Base-by-base conservation (phyloP, 2,797 vertebrate species). In the Danio tinwini region DNA sequence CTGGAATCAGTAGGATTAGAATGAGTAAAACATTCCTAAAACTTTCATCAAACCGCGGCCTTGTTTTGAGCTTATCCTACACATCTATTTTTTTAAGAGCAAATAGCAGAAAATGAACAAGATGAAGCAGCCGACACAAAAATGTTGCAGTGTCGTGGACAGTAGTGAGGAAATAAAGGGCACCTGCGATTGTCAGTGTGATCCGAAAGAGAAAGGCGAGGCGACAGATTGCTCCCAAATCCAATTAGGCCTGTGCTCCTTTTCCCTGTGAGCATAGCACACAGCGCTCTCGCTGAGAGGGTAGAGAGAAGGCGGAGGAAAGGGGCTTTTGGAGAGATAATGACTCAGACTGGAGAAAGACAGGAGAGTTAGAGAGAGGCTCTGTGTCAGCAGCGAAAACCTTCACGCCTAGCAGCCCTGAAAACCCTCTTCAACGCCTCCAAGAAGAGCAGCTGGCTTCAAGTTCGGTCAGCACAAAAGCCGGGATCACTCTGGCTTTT, bases 211-310 rank as follows among this genome's bases (percentile, higher is more conserved):
- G 59, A 82, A 78, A 9, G 17, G 62, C 40, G 12, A 62, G 21
- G 55, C 71, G 74, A 77, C 69, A 72, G 77, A 81, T 75, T 81
- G 74, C n/a, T 77, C 77, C 82, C 29, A 82, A 78, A 68, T 82
- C 70, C 77, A 81, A 84, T 84, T 86, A 84, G 70, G 71, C 50
- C 68, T 47, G 71, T 81, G 53, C 71, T 65, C 61, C 47, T 64
- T 74, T 77, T 82, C 61, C 76, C 69, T 7, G 62, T 7, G 61
- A 82, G 81, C 62, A 67, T 76, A 56, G 68, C 5, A 12, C 55
- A 12, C 63, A 5, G 50, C 12, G 16, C 59, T 73, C 21, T 73
- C 2, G 16, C 42, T 73, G 50, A 58, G 77, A 79, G 49, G 29
- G 67, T 52, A 29, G 76, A 42, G 58, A 37, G 58, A 49, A 69